These are phyloP conservation scores for Sebastes umbrosus DNA, from an alignment of 2,797 vertebrate genomes.

Conservation along the genomic window DNA sequence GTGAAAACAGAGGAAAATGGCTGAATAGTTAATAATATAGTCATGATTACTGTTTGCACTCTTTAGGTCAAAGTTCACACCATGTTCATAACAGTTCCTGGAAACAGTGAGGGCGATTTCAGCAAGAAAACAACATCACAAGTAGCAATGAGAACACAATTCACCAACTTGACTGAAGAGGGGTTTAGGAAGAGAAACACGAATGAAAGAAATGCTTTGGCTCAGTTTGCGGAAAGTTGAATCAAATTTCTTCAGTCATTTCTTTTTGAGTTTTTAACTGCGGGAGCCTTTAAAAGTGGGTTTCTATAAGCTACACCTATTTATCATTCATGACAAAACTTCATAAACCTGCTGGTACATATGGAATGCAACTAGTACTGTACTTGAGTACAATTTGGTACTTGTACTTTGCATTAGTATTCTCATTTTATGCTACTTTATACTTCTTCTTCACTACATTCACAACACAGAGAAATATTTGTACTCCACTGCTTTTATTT, in stretches of 20 bases:
- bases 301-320: not conserved
- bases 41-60: not conserved
- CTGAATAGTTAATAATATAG: not conserved
- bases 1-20: not conserved
- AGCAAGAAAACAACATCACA: not conserved
- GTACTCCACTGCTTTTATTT: not conserved
- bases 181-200: not conserved
- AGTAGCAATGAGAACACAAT: not conserved
- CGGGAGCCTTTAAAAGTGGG: not conserved
- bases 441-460: not conserved
- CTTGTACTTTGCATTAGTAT: not conserved
- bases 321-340: not conserved
- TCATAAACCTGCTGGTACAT: not conserved
- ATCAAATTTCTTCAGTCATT: not conserved
- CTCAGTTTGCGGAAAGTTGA: not conserved
- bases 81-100: not conserved
- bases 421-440: not conserved
- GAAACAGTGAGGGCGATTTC: not conserved
- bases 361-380: not conserved
- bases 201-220: not conserved
- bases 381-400: not conserved
- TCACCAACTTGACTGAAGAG: not conserved
- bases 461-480: not conserved
- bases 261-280: not conserved
- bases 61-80: conserved; percentile 29